Percentiles rank a stretch among this genome's conserved stretches.
These are phyloP conservation scores for Drosophila willistoni DNA, from an alignment of 1,140 invertebrate species.

Conservation along the genomic window DNA sequence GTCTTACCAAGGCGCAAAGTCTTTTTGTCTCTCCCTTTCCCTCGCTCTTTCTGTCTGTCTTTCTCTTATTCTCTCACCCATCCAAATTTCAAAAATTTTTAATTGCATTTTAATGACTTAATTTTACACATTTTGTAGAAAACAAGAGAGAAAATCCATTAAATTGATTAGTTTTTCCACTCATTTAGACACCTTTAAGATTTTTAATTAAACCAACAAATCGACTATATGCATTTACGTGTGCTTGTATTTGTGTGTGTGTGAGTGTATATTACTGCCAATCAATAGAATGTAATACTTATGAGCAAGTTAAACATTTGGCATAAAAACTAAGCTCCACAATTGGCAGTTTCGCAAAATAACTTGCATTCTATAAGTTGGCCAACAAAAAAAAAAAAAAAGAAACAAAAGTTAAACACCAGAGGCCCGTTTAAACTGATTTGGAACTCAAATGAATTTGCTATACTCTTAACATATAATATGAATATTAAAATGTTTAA, in stretches of 20 bases:
- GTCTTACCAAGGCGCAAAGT: conserved; percentile 24
- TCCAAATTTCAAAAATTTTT: conserved; percentile 43
- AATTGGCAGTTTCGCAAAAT: conserved; percentile 76
- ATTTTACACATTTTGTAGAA: conserved; percentile 58
- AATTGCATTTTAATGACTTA: conserved; percentile 80
- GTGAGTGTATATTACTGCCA: conserved; percentile 25
- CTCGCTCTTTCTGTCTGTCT: neutral
- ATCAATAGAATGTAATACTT: conserved; percentile 46
- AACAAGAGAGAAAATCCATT: conserved; percentile 58
- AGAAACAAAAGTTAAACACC: conserved; percentile 3
- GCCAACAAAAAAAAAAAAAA: conserved; percentile 6
- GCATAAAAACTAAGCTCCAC: conserved; percentile 61
- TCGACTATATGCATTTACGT: conserved; percentile 7
- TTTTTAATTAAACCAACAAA: conserved; percentile 32
- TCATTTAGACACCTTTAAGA: conserved; percentile 65
- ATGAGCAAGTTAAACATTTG: conserved; percentile 12
- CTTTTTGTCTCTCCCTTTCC: neutral
- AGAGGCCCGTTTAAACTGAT: conserved; percentile 7
- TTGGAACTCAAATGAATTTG: neutral
- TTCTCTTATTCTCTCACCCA: too few relatives aligned
- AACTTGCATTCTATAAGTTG: conserved; percentile 49
- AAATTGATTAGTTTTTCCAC: conserved; percentile 71
- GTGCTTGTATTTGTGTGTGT: neutral
- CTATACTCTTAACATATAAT: neutral
- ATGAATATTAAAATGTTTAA: too few relatives aligned